phyloP scores from a whole-genome alignment of 1,140 invertebrate genomes.

The Caerostris extrusa region DNA sequence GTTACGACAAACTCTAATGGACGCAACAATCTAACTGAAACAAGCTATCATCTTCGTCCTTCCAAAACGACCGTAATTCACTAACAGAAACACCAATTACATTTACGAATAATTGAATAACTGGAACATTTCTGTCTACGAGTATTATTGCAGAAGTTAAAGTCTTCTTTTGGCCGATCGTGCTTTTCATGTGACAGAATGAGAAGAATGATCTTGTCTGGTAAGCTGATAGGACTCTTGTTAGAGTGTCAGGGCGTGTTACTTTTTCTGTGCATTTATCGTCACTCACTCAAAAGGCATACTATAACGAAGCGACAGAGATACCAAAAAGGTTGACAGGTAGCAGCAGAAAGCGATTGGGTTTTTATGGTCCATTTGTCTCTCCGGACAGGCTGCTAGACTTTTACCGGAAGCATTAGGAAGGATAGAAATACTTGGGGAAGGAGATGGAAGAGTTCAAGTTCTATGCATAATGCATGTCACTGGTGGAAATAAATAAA shows the following conservation, averaged over 20 bases:
- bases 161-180: background rate
- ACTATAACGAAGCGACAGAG: background rate
- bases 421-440: background rate
- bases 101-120: slow-evolving; percentile 11
- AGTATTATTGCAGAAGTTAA: background rate
- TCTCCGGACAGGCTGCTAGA: background rate
- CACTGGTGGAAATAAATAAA: background rate
- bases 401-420: background rate
- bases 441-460: background rate
- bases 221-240: slow-evolving; percentile 52
- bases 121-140: background rate
- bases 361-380: slow-evolving; percentile 17
- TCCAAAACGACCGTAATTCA: background rate
- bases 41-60: background rate
- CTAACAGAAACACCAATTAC: slow-evolving; percentile 22
- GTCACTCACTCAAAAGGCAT: slow-evolving; percentile 26
- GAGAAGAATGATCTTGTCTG: slow-evolving; percentile 37
- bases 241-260: slow-evolving; percentile 47
- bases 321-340: slow-evolving; percentile 22
- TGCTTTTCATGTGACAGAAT: background rate
- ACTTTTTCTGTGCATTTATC: background rate
- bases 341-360: background rate
- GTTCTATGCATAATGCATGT: background rate
- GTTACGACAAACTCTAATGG: slow-evolving; percentile 6
- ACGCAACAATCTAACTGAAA: background rate